Base-by-base conservation (phyloP, 2,113 vertebrate genomes). In the Crotalus horridus region DNA sequence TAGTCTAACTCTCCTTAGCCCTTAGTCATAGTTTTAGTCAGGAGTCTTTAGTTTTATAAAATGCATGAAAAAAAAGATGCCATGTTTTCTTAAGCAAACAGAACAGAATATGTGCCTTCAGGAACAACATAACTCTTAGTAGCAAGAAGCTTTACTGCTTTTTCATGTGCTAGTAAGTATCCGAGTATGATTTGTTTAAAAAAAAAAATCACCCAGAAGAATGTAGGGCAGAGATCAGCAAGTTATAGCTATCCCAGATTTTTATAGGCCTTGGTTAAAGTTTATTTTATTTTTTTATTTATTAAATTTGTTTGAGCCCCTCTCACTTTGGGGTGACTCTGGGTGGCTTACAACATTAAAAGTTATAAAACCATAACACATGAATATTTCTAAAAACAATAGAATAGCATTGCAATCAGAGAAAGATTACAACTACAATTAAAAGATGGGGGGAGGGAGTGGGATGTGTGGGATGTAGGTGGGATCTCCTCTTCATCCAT, bases 101-200 rank as follows among this genome's bases (percentile, higher is more conserved):
- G 93, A 93, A 96, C 29, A 61, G 81, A 33, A 87, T 88, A 61
- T 88, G 91, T 87, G 86, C 92, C 11, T 0, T 91, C 53, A 95
- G 94, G 91, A 91, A 61, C 90, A 92, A 92, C 85, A 85, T 85
- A 94, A 46, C 91, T 69, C 8, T 92, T 94, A 61, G 59, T 93
- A 93, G 91, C 58, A 95, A 95, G 91, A 69, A 95, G 88, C 4
- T 23, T 69, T 94, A 87, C 59, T 59, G 91, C 48, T 39, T 74
- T 74, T n/a, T 39, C 15, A 20, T 92, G 92, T 92, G 93, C 13
- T 90, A 33, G 58, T 93, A 58, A 93, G 46, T 94, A 91, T 91
- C 86, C 33, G 21, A 53, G 13, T 93, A 93, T 87, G 43, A 95
- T 69, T 92, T 11, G 26, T 11, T 21, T 55, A 10, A 24, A 39